Percentiles rank a stretch among this genome's conserved stretches.
These are phyloP conservation scores for Osmerus eperlanus DNA, from an alignment of 2,113 vertebrate species.

Conservation along the genomic window DNA sequence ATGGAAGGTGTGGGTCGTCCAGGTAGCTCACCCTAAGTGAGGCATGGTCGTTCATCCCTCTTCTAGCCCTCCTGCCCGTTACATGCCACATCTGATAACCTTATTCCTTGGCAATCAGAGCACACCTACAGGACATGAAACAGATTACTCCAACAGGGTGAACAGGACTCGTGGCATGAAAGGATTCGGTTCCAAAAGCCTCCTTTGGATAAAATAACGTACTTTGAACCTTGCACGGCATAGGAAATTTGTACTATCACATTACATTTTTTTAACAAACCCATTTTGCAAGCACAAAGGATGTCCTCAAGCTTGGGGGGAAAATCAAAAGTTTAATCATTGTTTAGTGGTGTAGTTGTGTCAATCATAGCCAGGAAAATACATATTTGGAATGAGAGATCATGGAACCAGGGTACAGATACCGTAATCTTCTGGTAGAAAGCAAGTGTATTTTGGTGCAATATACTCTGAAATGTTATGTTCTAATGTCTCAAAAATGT, in stretches of 20 bases:
- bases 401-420: too few species aligned
- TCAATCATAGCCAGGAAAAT: too few species aligned
- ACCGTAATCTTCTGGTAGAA: too few species aligned
- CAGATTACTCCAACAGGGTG: not conserved
- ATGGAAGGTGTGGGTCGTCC: too few species aligned
- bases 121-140: slow-evolving; percentile 2
- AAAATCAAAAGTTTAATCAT: not conserved
- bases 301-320: not conserved
- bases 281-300: not conserved
- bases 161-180: not conserved
- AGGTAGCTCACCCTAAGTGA: too few species aligned
- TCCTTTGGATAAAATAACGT: not conserved
- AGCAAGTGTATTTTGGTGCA: too few species aligned
- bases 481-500: too few species aligned
- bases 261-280: not conserved
- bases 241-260: not conserved
- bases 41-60: too few species aligned
- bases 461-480: too few species aligned
- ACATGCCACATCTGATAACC: not conserved
- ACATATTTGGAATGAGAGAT: too few species aligned
- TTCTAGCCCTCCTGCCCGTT: not conserved
- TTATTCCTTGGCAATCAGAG: not conserved
- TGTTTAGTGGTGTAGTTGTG: not conserved
- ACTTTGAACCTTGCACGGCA: not conserved
- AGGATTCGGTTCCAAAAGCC: not conserved